Base-by-base conservation (phyloP, 2,113 vertebrate genomes). In the Hippocampus mohnikei region DNA sequence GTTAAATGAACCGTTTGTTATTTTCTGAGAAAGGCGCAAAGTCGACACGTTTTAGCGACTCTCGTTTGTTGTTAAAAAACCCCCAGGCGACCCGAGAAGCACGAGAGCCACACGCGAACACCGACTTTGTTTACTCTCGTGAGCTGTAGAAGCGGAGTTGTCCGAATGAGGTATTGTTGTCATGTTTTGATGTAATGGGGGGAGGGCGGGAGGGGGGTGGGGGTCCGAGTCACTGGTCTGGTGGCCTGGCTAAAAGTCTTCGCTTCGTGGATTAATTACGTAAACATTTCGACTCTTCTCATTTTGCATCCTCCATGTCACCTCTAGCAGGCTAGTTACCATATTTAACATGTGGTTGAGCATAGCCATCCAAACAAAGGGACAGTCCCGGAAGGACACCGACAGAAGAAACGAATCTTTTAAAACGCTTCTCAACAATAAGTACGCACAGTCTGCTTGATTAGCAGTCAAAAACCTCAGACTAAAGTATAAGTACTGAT, bases 101-200 rank as follows among this genome's bases (percentile, higher is more conserved):
- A 21, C n/a, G 40, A 65, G 29, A 67, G 29, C 6, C 72, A 25
- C 70, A 52, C 60, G 8, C 27, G 21, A 40, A 44, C 46, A 21
- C 6, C 44, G 74, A 66, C 92, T 95, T 94, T 92, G 79, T 70
- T 88, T 81, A 69, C 81, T 75, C 83, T 77, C 84, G 85, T 77
- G 71, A 68, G 90, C 87, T 81, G 89, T 89, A 81, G 89, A 84
- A 88, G 83, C 82, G 83, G 90, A 93, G 92, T 92, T 88, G 94
- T 90, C 93, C 94, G 93, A 94, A 95, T 95, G 94, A 95, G 94
- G 94, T 95, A 91, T 85, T 88, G 82, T 88, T 88, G 83, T 89
- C 80, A 83, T 84, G 65, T 76, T 91, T 83, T 83, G 70, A 68
- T 33, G 79, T 71, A 5, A 33, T 72, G 58, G 29, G 58, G 82